Conservation (phyloP, 2,797 vertebrate genomes). For the Spinibarbus caldwelli region DNA sequence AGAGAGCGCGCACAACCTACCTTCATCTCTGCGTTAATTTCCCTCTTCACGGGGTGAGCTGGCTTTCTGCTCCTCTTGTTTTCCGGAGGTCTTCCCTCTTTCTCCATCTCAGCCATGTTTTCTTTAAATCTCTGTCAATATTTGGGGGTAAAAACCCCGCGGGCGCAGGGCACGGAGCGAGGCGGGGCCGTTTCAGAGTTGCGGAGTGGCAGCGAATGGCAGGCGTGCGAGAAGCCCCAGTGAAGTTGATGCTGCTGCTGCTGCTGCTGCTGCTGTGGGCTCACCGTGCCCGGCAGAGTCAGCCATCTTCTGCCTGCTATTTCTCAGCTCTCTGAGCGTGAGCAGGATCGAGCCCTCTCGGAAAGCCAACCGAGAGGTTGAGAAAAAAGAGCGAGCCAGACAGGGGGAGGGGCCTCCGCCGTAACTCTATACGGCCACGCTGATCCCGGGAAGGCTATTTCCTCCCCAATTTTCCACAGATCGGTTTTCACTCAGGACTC, state of each 20-base stretch:
- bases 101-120: slow-evolving; percentile 99
- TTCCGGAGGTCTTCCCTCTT: slow-evolving; percentile 99
- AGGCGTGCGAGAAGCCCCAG: slow-evolving; percentile 72
- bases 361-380: slow-evolving; percentile 87
- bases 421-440: slow-evolving; percentile 85
- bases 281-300: slow-evolving; percentile 84
- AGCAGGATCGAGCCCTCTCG: slow-evolving; percentile 83
- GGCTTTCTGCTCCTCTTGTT: slow-evolving; percentile 98
- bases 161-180: slow-evolving; percentile 51
- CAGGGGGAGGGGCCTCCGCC: slow-evolving; percentile 88
- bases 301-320: slow-evolving; percentile 90
- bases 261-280: slow-evolving; percentile 67
- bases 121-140: slow-evolving; percentile 92
- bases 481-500: slow-evolving; percentile 63
- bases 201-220: slow-evolving; percentile 72
- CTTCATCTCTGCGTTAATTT: slow-evolving; percentile 99
- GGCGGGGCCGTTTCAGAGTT: slow-evolving; percentile 72
- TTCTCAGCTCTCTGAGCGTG: slow-evolving; percentile 81
- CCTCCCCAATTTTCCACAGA: slow-evolving; percentile 76
- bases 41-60: slow-evolving; percentile 97
- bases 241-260: slow-evolving; percentile 69
- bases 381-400: slow-evolving; percentile 69
- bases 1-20: slow-evolving; percentile 74
- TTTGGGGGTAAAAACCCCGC: slow-evolving; percentile 80
- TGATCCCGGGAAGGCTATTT: slow-evolving; percentile 79